Percentiles rank a stretch among this genome's conserved stretches.
phyloP scores from a whole-genome alignment of 2,888 invertebrate genomes.

The Lithophane socia region DNA sequence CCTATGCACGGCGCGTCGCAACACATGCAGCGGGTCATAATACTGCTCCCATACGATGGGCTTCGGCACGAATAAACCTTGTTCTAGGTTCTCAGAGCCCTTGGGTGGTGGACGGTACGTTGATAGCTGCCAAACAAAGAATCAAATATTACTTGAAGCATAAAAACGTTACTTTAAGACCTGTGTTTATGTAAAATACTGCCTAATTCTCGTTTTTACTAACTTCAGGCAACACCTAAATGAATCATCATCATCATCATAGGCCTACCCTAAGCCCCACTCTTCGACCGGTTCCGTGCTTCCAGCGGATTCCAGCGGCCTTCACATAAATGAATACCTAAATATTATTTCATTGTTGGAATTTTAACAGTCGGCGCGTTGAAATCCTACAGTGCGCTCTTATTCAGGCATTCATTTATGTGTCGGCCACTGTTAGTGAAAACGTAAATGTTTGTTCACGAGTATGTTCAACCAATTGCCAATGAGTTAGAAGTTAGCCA shows the following conservation, averaged over 20 bases:
- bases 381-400: no score
- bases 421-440: no score
- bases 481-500: not conserved
- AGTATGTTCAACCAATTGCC: not conserved
- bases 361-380: no score
- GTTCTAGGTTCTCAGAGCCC: conserved; percentile 94
- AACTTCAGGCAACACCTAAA: no score
- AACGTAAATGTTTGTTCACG: not conserved
- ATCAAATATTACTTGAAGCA: not conserved
- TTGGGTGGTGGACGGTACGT: conserved; percentile 95
- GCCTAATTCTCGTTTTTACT: no score
- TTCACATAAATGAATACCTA: no score
- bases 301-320: no score
- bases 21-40: conserved; percentile 98
- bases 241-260: no score
- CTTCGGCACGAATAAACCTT: conserved; percentile 97
- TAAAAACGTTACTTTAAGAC: not conserved
- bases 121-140: conserved; percentile 90
- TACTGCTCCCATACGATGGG: conserved; percentile 97
- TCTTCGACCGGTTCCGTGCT: no score
- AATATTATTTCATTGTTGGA: no score
- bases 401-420: no score
- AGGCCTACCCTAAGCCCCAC: no score
- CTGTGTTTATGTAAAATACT: not conserved
- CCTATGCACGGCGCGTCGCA: conserved; percentile 97